Percentiles rank a stretch among this genome's conserved stretches.
phyloP scores from a whole-genome alignment of 2,113 vertebrate genomes.

The Siniperca knerii region DNA sequence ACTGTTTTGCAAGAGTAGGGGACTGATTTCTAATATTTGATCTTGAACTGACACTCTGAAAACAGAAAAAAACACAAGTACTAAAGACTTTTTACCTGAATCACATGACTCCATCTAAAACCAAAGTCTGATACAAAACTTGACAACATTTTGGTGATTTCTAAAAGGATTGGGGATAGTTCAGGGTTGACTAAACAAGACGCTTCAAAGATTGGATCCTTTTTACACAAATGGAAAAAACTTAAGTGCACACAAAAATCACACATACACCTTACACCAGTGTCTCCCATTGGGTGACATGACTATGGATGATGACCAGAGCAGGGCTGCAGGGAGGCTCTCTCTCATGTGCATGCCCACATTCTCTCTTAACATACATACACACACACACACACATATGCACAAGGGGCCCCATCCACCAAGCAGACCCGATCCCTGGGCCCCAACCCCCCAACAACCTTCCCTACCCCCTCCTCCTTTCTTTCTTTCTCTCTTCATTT shows the following conservation, averaged over 20 bases:
- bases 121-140: not conserved
- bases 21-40: not conserved
- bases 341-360: conserved; percentile 7
- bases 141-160: not conserved
- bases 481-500: conserved; percentile 51
- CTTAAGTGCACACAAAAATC: not conserved
- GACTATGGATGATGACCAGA: conserved; percentile 1
- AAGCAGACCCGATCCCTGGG: conserved; percentile 45
- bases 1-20: not conserved
- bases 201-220: too few relatives aligned
- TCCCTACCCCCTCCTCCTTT: not conserved
- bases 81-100: not conserved
- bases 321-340: conserved; percentile 3
- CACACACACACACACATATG: conserved; percentile 5
- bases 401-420: conserved; percentile 49
- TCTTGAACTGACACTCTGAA: not conserved
- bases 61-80: not conserved
- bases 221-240: too few relatives aligned
- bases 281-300: not conserved
- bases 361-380: not conserved
- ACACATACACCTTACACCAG: not conserved
- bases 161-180: not conserved
- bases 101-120: not conserved
- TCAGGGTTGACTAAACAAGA: not conserved
- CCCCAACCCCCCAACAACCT: conserved; percentile 40